These are phyloP conservation scores for Ladona fulva DNA, from an alignment of 1,140 invertebrate genomes.

Conservation along the genomic window DNA sequence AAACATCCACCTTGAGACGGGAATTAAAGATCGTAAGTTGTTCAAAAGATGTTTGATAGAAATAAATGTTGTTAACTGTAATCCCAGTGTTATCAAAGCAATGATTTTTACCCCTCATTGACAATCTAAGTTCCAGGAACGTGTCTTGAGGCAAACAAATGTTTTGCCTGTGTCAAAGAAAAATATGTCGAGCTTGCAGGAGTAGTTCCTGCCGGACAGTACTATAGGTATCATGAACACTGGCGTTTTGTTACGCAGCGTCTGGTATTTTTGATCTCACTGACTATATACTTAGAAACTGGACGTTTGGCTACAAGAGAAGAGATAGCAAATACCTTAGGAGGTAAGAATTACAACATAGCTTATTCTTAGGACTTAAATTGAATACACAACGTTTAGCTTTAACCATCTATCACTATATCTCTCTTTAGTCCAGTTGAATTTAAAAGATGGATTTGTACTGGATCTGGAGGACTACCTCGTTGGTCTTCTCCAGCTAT, in stretches of 20 bases:
- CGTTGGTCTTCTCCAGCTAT: conserved; percentile 68
- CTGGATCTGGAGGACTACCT: conserved; percentile 86
- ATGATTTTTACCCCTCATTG: conserved; percentile 7
- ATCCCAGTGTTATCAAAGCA: conserved; percentile 11
- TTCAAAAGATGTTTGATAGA: conserved; percentile 11
- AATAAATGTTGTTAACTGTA: conserved; percentile 30
- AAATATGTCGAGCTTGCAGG: conserved; percentile 47
- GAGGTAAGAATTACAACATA: conserved; percentile 46
- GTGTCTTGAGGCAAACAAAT: conserved; percentile 45
- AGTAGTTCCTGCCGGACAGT: conserved; percentile 55
- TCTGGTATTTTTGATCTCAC: conserved; percentile 63
- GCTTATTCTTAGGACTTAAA: background rate
- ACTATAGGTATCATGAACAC: conserved; percentile 77
- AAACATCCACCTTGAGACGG: conserved; percentile 54
- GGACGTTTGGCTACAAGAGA: conserved; percentile 62
- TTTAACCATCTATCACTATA: background rate
- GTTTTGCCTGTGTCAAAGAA: conserved; percentile 46
- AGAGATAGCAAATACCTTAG: conserved; percentile 67
- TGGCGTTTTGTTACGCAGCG: conserved; percentile 76
- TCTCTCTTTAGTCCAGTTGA: conserved; percentile 43
- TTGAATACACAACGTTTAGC: background rate
- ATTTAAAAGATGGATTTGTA: conserved; percentile 64
- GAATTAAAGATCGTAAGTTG: conserved; percentile 43
- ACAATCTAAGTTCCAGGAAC: conserved; percentile 40
- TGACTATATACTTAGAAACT: conserved; percentile 70